Evolutionary conservation across 2,113 vertebrate genomes (phyloP), one percentile per base, ranked within the genome.

Genomic region (Sciurus niger): DNA sequence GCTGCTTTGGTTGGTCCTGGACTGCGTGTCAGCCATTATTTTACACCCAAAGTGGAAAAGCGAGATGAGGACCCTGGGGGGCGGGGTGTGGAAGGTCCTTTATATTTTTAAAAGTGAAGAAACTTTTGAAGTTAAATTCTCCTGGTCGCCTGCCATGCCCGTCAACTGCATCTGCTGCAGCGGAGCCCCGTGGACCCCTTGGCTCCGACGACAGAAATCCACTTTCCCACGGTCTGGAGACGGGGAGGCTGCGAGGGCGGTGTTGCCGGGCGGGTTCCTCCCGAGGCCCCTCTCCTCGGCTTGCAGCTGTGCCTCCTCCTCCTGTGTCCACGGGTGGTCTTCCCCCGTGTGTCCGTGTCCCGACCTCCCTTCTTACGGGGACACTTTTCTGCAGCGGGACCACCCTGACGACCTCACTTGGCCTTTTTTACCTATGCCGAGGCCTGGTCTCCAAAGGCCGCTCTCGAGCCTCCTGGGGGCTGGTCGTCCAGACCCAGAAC

Each of bases 71-170:
- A 16, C 40, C 79, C 93, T 20, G 90, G 73, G 74, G 12, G 46
- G 46, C 6, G 46, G 46, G 46, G 46, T 9, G 4, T 34, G 28
- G 92, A 93, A 84, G 94, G 88, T 22, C 85, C 84, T 96, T 95
- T 94, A 65, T 90, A 73, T 25, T 46, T 48, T 43, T n/a, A 40
- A 92, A 77, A 51, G 78, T 68, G 10, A 93, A 90, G 91, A 96
- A 67, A 18, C 82, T 30, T 53, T 86, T 92, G 94, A 94, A 53
- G 60, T 93, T 95, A 79, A 70, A 63, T 63, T 63, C 30, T 6
- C 74, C 88, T 0, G 17, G 83, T 83, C 90, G 40, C 40, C 40
- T 51, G 18, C 4, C 4, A 2, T 4, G 6, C 24, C 24, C 0
- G 0, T 2, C 24, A 6, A 10, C 58, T 53, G 16, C 4, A 65